phyloP scores from a whole-genome alignment of 2,113 vertebrate genomes.

The Crocuta crocuta region DNA sequence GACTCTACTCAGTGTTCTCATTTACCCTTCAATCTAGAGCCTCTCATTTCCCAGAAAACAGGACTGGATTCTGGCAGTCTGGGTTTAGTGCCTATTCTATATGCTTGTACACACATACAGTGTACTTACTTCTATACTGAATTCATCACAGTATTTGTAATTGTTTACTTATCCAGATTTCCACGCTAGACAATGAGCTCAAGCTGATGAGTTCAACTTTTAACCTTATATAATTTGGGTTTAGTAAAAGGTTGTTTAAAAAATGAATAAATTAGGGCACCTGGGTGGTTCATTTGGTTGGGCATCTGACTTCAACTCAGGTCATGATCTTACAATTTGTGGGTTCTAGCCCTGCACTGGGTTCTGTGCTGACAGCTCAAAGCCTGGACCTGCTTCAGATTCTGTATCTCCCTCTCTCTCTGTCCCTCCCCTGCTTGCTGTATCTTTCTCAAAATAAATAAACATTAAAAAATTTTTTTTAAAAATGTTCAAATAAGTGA shows the following conservation, averaged over 20 bases:
- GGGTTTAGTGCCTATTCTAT: background rate
- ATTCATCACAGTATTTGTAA: background rate
- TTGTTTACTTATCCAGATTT: background rate
- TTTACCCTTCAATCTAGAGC: background rate
- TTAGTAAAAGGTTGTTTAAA: background rate
- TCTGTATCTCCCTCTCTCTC: background rate
- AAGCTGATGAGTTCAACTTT: background rate
- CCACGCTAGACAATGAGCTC: background rate
- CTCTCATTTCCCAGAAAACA: background rate
- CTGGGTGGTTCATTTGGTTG: no score
- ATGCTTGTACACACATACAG: background rate
- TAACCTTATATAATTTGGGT: background rate
- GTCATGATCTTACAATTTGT: no score
- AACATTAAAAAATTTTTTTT: no score
- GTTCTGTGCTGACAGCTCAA: no score
- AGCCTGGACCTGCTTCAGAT: no score
- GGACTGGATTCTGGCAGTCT: background rate
- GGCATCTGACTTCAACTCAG: no score
- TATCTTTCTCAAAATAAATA: background rate
- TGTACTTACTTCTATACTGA: background rate
- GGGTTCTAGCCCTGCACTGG: no score
- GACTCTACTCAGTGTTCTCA: background rate
- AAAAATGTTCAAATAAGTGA: background rate
- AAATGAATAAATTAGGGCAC: background rate
- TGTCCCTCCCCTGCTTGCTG: background rate